Base-by-base conservation (phyloP, 2,113 vertebrate species). In the Anser cygnoides region DNA sequence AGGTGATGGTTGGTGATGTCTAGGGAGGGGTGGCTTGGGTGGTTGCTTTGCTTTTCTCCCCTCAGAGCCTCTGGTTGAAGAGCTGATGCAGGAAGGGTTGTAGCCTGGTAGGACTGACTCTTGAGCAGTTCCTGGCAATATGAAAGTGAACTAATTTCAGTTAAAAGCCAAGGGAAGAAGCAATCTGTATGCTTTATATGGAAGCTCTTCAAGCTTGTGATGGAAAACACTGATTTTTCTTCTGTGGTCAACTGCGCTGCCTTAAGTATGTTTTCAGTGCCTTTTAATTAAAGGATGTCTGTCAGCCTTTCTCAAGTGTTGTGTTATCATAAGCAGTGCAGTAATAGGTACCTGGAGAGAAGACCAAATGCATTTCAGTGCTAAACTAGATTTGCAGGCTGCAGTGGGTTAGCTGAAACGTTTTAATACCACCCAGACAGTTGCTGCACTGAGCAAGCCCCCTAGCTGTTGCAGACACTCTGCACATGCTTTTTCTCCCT, bases 231-330 rank as follows among this genome's bases (percentile, higher is more conserved):
- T 28, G 10, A 8, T 62, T 31, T 43, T 57, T 83, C 15, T n/a
- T 31, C 29, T 65, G 23, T 74, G 58, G 28, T 88, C 71, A 67
- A 46, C n/a, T 72, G 23, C 83, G 54, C n/a, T 88, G 28, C 72
- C 31, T 46, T 77, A 90, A 62, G 41, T 94, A 67, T 37, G 5
- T 79, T 93, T 92, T 66, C 55, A 93, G 3, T 94, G 74, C 10
- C n/a, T 84, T 97, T 95, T 87, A 95, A 89, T 97, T 95, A 95
- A 91, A 76, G 84, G 31, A 46, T 86, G 78, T 39, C 79, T 93
- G 33, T 87, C 63, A 78, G 52, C 54, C 62, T 65, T 95, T 80
- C 76, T 84, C 37, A 83, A 78, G 71, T 67, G 61, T 63, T 80
- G 16, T 55, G 35, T 87, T 94, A 68, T 82, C 59, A 6, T 78